Base-by-base conservation (phyloP, 2,888 invertebrate species). In the Stomorhina lunata region DNA sequence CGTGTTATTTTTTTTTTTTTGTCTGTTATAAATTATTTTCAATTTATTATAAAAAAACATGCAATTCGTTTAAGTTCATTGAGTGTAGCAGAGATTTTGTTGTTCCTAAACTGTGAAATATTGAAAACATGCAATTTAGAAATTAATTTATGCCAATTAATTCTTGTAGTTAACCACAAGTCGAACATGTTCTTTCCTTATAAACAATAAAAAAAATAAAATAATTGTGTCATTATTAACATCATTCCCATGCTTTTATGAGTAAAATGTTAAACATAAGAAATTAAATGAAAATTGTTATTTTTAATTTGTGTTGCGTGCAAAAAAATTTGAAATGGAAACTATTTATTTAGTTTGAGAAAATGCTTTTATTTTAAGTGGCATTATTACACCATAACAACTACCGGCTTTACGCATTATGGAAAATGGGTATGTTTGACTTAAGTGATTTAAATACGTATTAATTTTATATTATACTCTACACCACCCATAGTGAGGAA, bases 401-500 rank as follows among this genome's bases (percentile, higher is more conserved):
- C 22, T 34, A 53, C 50, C 40, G 17, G 34, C 40, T 61, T n/a
- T 61, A 68, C 40, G 50, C 37, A 32, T 43, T 48, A 25, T 25
- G 6, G 37, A 66, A 40, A 76, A 76, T 76, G 68, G 68, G 66
- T 76, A 76, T 57, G 75, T 66, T n/a, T 25, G 17, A 1, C 12
- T 20, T 43, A 0, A 40, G 2, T 4, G 5, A 4, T 5, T 32
- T 9, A 57, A 20, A 9, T 22, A 12, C n/a, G n/a, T n/a, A n/a
- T n/a, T n/a, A n/a, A 20, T 57, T 57, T 10, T 25, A 17, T 7
- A 1, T 45, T 57, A 12, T 20, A 12, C n/a, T 37, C 12, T 22
- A n/a, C 5, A 15, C 27, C n/a, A 5, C 15, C 15, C 17, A 17
- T 43, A 7, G 7, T 17, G n/a, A n/a, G n/a, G n/a, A n/a, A n/a